Evolutionary conservation across 1,140 invertebrate species (phyloP).

Genomic region (Atta texana): DNA sequence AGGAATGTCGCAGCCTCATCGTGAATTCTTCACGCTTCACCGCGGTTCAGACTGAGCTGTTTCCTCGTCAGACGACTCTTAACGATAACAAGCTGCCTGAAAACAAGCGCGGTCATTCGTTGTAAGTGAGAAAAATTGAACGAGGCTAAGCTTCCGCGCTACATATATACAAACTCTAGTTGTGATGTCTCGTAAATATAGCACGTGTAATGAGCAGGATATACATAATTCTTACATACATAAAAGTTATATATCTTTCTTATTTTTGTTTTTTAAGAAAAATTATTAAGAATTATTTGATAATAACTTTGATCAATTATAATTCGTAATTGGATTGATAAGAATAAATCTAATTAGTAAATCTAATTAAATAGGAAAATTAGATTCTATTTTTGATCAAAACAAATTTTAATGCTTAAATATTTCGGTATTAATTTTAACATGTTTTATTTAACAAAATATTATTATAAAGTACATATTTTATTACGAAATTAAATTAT

Average conservation of each 20-base stretch:
- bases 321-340: too few relatives aligned
- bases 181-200: constrained; percentile 26
- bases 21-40: constrained; percentile 43
- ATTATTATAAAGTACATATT: background rate
- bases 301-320: background rate
- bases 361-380: too few relatives aligned
- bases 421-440: background rate
- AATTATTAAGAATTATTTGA: background rate
- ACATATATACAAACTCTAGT: constrained; percentile 17
- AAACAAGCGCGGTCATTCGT: constrained; percentile 60
- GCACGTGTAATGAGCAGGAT: constrained; percentile 17
- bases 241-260: too few relatives aligned
- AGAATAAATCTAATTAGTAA: too few relatives aligned
- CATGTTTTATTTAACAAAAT: background rate
- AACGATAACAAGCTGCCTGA: constrained; percentile 46
- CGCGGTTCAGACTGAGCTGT: constrained; percentile 1
- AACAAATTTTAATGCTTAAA: too few relatives aligned
- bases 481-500: background rate
- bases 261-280: background rate
- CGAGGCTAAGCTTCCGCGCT: constrained; percentile 5
- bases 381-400: too few relatives aligned
- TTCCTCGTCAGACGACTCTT: constrained; percentile 53
- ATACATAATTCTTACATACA: background rate
- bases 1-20: constrained; percentile 7
- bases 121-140: constrained; percentile 61